Conservation (phyloP, 2,888 invertebrate genomes). For the Mallateleia sp. region DNA sequence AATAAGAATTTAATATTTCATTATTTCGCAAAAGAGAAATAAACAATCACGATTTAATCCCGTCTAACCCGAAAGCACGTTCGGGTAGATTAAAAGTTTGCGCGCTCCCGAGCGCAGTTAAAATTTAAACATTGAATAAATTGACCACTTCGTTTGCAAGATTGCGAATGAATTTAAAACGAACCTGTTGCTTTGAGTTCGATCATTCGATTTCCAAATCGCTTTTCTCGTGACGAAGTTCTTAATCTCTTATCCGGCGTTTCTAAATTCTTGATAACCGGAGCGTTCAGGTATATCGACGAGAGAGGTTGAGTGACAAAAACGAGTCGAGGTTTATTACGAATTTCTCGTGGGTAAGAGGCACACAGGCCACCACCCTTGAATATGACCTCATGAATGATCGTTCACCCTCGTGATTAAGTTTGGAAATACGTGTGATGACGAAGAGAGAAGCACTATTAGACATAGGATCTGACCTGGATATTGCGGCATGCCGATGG, state of each 20-base stretch:
- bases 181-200: conserved; percentile 56
- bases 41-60: too few species aligned
- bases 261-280: conserved; percentile 47
- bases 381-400: conserved; percentile 56
- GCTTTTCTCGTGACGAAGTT: conserved; percentile 23
- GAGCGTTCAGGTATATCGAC: not conserved
- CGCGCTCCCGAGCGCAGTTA: conserved; percentile 10
- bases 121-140: conserved; percentile 45
- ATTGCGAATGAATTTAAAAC: conserved; percentile 58
- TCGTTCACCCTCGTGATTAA: conserved; percentile 45
- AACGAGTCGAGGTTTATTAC: conserved; percentile 31
- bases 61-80: conserved; percentile 1
- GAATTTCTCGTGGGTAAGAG: conserved; percentile 19
- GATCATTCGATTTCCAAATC: conserved; percentile 32
- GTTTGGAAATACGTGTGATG: conserved; percentile 45
- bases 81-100: conserved; percentile 12
- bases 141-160: conserved; percentile 54
- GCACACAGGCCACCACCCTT: conserved; percentile 20
- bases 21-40: too few species aligned
- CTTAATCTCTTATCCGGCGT: conserved; percentile 15
- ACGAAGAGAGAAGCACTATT: conserved; percentile 50
- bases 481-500: conserved; percentile 54
- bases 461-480: conserved; percentile 56
- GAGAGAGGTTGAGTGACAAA: conserved; percentile 32
- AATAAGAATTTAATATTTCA: too few species aligned